Base-by-base conservation (phyloP, 2,113 vertebrate species). In the Triplophysa rosa region DNA sequence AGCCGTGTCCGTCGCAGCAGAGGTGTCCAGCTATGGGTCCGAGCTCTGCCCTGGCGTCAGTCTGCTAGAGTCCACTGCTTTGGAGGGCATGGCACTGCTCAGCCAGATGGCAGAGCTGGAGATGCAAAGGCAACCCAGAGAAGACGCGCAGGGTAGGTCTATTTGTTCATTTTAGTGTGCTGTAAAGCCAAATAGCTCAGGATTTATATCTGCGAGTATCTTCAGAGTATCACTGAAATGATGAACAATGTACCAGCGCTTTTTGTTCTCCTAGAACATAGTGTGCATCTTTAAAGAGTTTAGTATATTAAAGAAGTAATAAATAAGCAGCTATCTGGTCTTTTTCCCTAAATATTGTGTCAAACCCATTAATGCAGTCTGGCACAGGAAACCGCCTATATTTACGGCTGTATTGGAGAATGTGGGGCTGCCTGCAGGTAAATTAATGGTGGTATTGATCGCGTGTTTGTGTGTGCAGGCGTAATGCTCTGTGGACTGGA, bases 11-110 rank as follows among this genome's bases (percentile, higher is more conserved):
- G 84, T 91, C 16, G 16, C 83, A 0, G 56, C 79, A 1, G 3
- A 87, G 0, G 77, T 86, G 0, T 8, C 82, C 84, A 0, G 81
- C 78, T 62, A 40, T 90, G 62, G 78, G n/a, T 3, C 62, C 29
- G 42, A 83, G 0, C 82, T 88, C 8, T 84, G 89, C 82, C 87
- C 89, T 52, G 65, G 88, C 14, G 81, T 87, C 9, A 93, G 91
- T 68, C 67, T 87, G 19, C 83, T 93, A 84, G 93, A 93, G 86
- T 88, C 89, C 58, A 92, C 94, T 58, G 94, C 95, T 5, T 85
- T 98, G 67, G 96, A 98, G 8, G 98, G 97, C 7, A 98, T 99
- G 91, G 93, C 95, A 21, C 90, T 99, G 73, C 92, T 99, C 73
- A 97, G 97, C 40, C 95, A 99, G 88, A 95, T 98, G 29, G 96